phyloP scores from a whole-genome alignment of 2,797 vertebrate species.

The Presbytis comata region DNA sequence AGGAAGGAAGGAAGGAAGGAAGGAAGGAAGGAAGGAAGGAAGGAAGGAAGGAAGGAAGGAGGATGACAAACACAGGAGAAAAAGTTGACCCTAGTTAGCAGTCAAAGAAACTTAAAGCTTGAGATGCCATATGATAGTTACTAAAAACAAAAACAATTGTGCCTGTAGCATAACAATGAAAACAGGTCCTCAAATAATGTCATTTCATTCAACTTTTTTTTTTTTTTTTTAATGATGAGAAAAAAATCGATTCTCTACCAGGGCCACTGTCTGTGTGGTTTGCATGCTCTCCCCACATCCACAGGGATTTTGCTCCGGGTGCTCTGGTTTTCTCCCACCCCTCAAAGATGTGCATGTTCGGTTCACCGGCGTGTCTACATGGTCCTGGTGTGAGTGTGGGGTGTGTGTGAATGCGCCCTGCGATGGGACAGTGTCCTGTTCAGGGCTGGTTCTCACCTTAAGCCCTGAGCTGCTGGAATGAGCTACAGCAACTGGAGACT shows the following conservation, averaged over 20 bases:
- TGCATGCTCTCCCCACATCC: neutral
- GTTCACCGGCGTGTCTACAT: too few relatives aligned
- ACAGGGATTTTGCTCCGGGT: neutral
- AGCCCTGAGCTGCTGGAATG: neutral
- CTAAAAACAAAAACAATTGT: neutral
- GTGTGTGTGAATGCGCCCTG: neutral
- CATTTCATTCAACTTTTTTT: neutral
- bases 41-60: neutral
- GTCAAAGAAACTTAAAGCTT: neutral
- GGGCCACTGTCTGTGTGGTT: neutral
- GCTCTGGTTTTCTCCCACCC: neutral
- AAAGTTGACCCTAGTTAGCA: neutral
- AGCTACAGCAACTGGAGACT: neutral
- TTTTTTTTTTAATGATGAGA: neutral
- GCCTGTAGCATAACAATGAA: neutral
- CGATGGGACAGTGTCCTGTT: too few relatives aligned
- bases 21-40: rapidly evolving
- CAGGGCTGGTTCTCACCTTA: neutral
- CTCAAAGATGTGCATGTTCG: neutral
- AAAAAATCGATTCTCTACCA: neutral
- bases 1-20: too few relatives aligned
- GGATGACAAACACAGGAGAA: neutral
- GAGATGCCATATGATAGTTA: neutral
- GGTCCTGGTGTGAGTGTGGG: neutral
- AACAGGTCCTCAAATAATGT: neutral